Percentiles rank a stretch among this genome's conserved stretches.
These are phyloP conservation scores for Drosophila eohydei DNA, from an alignment of 2,888 invertebrate genomes.

Conservation along the genomic window DNA sequence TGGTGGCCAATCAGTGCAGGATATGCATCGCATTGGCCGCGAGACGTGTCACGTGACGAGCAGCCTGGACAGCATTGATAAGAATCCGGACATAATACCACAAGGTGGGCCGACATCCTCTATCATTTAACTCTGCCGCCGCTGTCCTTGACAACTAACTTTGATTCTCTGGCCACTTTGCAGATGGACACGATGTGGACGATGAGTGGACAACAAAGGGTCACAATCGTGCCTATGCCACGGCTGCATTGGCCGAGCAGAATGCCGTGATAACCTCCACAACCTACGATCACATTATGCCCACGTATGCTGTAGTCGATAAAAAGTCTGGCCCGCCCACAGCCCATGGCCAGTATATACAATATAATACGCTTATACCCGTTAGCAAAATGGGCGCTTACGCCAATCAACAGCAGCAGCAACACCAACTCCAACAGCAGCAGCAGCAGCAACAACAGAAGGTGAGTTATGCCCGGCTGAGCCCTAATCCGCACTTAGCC, in stretches of 20 bases:
- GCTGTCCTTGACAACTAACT: conserved; percentile 1
- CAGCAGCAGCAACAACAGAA: conserved; percentile 75
- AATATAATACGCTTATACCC: conserved; percentile 85
- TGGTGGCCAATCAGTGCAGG: conserved; percentile 84
- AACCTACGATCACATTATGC: conserved; percentile 83
- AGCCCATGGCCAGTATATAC: conserved; percentile 82
- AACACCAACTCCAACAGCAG: conserved; percentile 33
- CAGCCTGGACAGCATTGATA: conserved; percentile 85
- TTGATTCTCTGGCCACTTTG: not conserved
- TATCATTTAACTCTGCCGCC: not conserved
- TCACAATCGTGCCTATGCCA: conserved; percentile 84
- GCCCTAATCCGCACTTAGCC: conserved; percentile 74
- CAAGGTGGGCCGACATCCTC: conserved; percentile 78
- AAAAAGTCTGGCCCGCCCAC: conserved; percentile 81
- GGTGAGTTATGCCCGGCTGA: conserved; percentile 69
- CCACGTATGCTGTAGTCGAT: conserved; percentile 84
- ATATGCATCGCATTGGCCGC: conserved; percentile 82
- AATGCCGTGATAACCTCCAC: conserved; percentile 83
- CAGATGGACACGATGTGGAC: conserved; percentile 85
- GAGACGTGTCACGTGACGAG: conserved; percentile 84
- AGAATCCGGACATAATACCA: conserved; percentile 85
- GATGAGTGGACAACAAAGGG: conserved; percentile 85
- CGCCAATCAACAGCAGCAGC: conserved; percentile 76
- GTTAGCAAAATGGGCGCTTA: conserved; percentile 84
- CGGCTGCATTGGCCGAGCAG: conserved; percentile 85